Base-by-base conservation (phyloP, 1,140 invertebrate genomes). In the Ylistrum balloti region DNA sequence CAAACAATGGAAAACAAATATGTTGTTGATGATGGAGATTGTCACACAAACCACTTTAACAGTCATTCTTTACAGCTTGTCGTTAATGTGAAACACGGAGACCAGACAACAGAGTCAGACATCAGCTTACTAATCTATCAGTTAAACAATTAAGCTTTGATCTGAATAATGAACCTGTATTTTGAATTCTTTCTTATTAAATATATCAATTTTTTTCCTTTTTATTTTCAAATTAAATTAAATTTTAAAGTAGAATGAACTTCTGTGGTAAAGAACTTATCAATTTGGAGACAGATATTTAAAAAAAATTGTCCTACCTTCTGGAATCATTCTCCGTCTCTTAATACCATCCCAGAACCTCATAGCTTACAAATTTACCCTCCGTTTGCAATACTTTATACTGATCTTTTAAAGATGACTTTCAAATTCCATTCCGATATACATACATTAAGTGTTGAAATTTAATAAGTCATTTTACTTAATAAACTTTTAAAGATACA, bases 1-100 rank as follows among this genome's bases (percentile, higher is more conserved):
- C 56, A 1, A 74, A 74, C 56, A 74, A 74, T 74, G 56, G 56
- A 74, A 74, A 74, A 74, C 56, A 74, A 74, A 74, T 28, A 74
- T 74, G 56, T 28, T 74, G 56, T 3, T 74, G 56, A 74, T 74
- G n/a, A 74, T n/a, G 17, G n/a, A 74, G n/a, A 74, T 74, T 10
- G 45, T n/a, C 11, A 48, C 15, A 48, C n/a, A 28, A 38, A 38
- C n/a, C 56, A 74, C 56, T 74, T 3, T n/a, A 74, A 74, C 11
- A 28, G 56, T 74, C n/a, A 74, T 28, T 28, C 56, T 74, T n/a
- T 17, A 7, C 0, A 9, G 9, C n/a, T 28, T 74, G 22, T 74
- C 1, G 56, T 74, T n/a, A 74, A 74, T 22, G 22, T 28, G 56
- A 74, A 74, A n/a, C 28, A 28, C n/a, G 2, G 22, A 28, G n/a